Base-by-base conservation (phyloP, 2,113 vertebrate species). In the Fregetta grallaria region DNA sequence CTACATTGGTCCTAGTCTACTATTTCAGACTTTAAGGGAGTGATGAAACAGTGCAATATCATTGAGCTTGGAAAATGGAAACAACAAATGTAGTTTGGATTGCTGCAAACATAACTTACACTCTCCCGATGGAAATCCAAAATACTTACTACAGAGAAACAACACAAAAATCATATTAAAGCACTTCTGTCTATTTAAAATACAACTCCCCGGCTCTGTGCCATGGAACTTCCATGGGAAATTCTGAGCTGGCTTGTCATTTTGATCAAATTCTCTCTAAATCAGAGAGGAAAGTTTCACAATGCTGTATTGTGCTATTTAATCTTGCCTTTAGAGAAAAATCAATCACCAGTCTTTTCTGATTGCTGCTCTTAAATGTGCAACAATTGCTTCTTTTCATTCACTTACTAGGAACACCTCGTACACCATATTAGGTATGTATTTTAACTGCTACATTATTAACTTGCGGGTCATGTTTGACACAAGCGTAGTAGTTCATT, bases 261-360 rank as follows among this genome's bases (percentile, higher is more conserved):
- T 95, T 95, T 91, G 12, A 94, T 85, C 50, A 86, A 89, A 85
- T 81, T 84, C 16, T 36, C 65, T 63, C n/a, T 44, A 91, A 89
- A 81, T 61, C 52, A 74, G 21, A 74, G 30, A 32, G 34, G 40
- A 53, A 81, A 61, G 32, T 70, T 82, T 61, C 72, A 86, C 53
- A 88, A 45, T 38, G 75, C 49, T 77, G 44, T 47, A 70, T 5
- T 90, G 65, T 83, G 58, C 49, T 65, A 83, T 45, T 79, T 90
- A 68, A 79, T 68, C 59, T 62, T 80, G 75, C 50, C 34, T 91
- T 79, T 44, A 83, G 63, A 91, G 75, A 73, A 92, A 94, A 73
- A 92, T 66, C 75, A 83, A 55, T 73, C 82, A 88, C 36, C 11
- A 40, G 11, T 66, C 56, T 49, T 66, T 77, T 90, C 70, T n/a